Percentiles rank a stretch among this genome's conserved stretches.
phyloP scores from a whole-genome alignment of 2,888 invertebrate genomes.

The Agriotes lineatus region DNA sequence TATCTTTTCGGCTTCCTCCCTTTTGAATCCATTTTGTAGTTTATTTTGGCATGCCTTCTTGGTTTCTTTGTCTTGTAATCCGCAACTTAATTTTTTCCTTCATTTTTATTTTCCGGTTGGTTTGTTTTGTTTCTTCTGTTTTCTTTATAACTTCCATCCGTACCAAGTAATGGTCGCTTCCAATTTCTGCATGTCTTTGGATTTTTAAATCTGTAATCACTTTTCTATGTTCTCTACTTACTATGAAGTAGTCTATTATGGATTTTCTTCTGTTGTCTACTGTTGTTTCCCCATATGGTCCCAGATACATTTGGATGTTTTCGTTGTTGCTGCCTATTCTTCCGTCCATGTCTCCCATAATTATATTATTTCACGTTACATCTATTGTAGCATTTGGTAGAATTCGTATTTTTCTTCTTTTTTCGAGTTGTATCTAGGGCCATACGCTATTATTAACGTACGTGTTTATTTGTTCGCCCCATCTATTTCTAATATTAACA shows the following conservation, averaged over 20 bases:
- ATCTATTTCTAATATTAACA: too few relatives aligned
- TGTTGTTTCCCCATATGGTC: neutral
- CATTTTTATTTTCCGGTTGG: slow-evolving; percentile 13
- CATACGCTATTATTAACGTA: neutral
- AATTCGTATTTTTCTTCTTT: too few relatives aligned
- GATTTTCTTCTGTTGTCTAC: neutral
- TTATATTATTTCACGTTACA: slow-evolving; percentile 2
- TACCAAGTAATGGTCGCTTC: slow-evolving; percentile 10
- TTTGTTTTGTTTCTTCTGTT: slow-evolving; percentile 10
- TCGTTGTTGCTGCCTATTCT: neutral
- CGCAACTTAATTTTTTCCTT: neutral
- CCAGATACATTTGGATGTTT: neutral
- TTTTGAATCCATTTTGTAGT: neutral
- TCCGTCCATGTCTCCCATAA: neutral
- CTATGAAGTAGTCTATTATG: slow-evolving; percentile 4
- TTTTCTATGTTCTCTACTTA: slow-evolving; percentile 1
- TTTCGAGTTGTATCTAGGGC: neutral
- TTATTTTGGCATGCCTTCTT: neutral
- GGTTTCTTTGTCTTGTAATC: neutral
- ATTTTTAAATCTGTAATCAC: neutral
- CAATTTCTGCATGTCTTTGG: slow-evolving; percentile 8
- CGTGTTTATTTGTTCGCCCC: too few relatives aligned
- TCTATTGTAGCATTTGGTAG: too few relatives aligned
- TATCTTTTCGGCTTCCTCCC: neutral
- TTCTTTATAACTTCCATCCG: slow-evolving; percentile 5